phyloP scores from a whole-genome alignment of 1,140 invertebrate species.

The Drosophila ananassae region DNA sequence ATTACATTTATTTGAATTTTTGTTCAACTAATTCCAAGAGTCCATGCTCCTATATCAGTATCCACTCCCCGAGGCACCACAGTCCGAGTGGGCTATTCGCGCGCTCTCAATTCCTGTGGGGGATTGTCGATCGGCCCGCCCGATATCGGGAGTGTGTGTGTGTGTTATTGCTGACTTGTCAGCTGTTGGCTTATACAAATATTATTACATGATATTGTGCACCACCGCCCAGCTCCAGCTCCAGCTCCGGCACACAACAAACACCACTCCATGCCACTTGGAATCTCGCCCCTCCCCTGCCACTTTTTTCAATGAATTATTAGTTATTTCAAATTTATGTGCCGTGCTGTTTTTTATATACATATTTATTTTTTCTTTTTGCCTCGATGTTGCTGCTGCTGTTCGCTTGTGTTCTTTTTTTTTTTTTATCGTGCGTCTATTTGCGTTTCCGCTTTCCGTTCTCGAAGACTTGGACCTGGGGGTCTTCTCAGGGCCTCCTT shows the following conservation, averaged over 20 bases:
- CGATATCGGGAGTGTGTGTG: conserved; percentile 23
- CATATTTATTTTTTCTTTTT: conserved; percentile 10
- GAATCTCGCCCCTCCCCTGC: conserved; percentile 4
- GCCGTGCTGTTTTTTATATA: conserved; percentile 40
- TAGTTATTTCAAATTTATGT: conserved; percentile 81
- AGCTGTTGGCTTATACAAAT: conserved; percentile 77
- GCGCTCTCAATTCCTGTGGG: conserved; percentile 34
- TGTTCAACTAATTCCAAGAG: not conserved
- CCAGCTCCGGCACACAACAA: not conserved
- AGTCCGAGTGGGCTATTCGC: conserved; percentile 10
- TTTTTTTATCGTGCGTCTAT: conserved; percentile 74
- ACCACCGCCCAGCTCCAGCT: conserved; percentile 1
- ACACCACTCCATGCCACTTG: conserved; percentile 24
- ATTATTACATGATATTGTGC: conserved; percentile 75
- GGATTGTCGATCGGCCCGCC: conserved; percentile 21
- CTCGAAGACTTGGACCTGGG: conserved; percentile 45
- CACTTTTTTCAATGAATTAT: conserved; percentile 76
- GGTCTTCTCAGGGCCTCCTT: conserved; percentile 42
- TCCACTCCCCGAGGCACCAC: not conserved
- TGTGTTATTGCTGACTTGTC: conserved; percentile 58
- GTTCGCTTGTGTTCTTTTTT: conserved; percentile 28
- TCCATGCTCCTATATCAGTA: not conserved
- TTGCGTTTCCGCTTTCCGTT: conserved; percentile 79
- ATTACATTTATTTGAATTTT: not conserved
- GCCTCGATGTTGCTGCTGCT: not conserved